These are phyloP conservation scores for Sinopyrophorus schimmeli DNA, from an alignment of 2,888 invertebrate genomes.

Conservation along the genomic window DNA sequence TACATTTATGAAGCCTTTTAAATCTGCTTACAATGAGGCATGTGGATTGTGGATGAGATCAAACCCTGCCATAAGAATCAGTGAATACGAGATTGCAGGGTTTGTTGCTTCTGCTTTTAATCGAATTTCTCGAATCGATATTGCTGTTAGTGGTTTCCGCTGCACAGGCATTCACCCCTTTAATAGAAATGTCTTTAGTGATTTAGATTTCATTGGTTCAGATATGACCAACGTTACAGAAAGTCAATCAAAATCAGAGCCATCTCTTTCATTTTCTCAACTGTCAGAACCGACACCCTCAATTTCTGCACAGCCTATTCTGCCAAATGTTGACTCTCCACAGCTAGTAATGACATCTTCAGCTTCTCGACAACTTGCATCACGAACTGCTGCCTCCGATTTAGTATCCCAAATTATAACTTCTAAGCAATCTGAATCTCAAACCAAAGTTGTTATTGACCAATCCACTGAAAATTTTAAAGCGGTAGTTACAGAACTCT, in stretches of 20 bases:
- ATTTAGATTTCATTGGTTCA: no score
- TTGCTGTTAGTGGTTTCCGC: background rate
- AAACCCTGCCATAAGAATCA: background rate
- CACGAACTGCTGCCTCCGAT: background rate
- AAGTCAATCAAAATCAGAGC: background rate
- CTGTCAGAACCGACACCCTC: no score
- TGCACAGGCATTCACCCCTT: background rate
- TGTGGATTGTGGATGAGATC: no score
- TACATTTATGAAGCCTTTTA: background rate
- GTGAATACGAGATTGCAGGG: slow-evolving; percentile 3
- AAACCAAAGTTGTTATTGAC: background rate
- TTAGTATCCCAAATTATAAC: background rate
- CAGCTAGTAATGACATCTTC: background rate
- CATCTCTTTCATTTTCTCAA: background rate
- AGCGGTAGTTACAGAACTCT: background rate
- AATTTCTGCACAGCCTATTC: no score
- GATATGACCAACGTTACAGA: background rate
- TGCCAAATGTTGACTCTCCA: no score
- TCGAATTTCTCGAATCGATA: no score
- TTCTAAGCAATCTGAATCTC: slow-evolving; percentile 1
- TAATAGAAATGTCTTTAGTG: no score
- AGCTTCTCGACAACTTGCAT: background rate
- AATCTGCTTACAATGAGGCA: no score
- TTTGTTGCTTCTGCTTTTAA: no score
- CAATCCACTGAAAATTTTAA: background rate